A percentile compares a stretch with the other conserved stretches of the same genome.
phyloP scores from a whole-genome alignment of 2,113 vertebrate species.

The Syrrhaptes paradoxus region DNA sequence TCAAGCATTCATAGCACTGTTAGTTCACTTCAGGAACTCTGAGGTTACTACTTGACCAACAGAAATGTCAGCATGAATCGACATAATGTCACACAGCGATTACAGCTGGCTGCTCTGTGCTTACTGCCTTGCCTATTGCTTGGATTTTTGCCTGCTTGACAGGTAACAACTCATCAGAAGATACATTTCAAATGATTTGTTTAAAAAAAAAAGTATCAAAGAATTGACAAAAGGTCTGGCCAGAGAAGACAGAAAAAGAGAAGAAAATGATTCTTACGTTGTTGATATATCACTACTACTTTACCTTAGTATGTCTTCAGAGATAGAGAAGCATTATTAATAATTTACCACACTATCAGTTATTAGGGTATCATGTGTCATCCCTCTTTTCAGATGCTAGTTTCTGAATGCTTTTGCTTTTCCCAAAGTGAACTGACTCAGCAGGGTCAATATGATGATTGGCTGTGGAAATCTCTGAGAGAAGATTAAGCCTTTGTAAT shows the following conservation, averaged over 20 bases:
- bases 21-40: constrained; percentile 10
- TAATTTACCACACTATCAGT: background rate
- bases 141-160: background rate
- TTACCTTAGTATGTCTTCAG: background rate
- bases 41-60: constrained; percentile 11
- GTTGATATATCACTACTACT: background rate
- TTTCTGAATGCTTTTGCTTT: background rate
- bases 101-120: background rate
- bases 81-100: background rate
- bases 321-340: background rate
- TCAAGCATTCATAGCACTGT: background rate
- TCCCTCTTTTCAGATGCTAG: background rate
- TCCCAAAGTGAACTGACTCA: background rate
- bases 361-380: background rate
- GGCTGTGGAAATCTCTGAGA: background rate
- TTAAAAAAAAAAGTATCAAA: background rate
- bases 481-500: background rate
- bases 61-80: background rate
- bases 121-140: background rate
- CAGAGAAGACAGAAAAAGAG: background rate
- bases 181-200: background rate
- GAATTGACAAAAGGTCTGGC: background rate
- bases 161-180: background rate
- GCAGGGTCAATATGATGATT: background rate
- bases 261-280: background rate